Evolutionary conservation across 2,797 vertebrate genomes (phyloP).

Genomic region (Lycodopsis pacificus): DNA sequence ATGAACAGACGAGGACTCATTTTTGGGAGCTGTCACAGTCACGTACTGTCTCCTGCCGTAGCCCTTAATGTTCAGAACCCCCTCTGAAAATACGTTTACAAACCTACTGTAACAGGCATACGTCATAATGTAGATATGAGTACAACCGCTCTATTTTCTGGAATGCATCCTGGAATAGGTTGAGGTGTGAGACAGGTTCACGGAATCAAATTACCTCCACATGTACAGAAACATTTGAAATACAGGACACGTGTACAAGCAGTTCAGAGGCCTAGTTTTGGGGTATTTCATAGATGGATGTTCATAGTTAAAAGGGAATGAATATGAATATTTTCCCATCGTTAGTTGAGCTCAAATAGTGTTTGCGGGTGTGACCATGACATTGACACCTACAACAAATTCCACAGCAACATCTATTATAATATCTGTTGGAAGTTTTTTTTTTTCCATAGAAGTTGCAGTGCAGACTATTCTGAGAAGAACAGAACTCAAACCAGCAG

Average conservation of each 20-base stretch:
- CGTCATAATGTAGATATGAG: neutral
- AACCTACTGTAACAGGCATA: neutral
- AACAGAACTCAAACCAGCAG: neutral
- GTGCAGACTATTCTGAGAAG: neutral
- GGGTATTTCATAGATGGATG: neutral
- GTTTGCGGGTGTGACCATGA: neutral
- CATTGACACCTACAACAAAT: neutral
- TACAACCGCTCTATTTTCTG: neutral
- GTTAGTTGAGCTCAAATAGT: neutral
- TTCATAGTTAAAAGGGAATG: neutral
- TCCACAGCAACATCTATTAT: neutral
- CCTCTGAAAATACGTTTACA: neutral
- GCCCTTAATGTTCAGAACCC: neutral
- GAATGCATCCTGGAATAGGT: neutral
- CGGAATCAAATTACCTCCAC: neutral
- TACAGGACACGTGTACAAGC: neutral
- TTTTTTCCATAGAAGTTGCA: neutral
- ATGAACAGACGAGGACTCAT: neutral
- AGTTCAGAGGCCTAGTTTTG: neutral
- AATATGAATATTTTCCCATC: neutral
- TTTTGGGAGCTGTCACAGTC: neutral
- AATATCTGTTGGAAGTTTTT: neutral
- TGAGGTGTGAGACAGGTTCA: neutral
- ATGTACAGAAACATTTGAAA: neutral
- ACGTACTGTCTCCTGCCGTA: neutral